Evolutionary conservation across 2,888 invertebrate genomes (phyloP).

Genomic region (Argyresthia albistria): DNA sequence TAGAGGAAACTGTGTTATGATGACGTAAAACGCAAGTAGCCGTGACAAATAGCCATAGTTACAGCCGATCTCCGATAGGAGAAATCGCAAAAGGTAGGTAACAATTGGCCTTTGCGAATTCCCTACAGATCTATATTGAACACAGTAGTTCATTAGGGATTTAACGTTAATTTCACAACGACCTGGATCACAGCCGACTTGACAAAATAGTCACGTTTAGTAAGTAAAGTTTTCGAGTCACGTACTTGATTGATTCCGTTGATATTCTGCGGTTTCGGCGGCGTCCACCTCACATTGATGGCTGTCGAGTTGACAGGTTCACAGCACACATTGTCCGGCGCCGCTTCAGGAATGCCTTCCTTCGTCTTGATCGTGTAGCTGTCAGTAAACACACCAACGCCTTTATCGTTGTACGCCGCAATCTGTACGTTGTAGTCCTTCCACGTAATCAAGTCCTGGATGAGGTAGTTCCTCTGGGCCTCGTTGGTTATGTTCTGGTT

Average conservation of each 20-base stretch:
- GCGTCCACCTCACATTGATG: slow-evolving; percentile 90
- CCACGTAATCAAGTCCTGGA: slow-evolving; percentile 96
- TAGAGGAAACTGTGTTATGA: no score
- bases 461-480: slow-evolving; percentile 90
- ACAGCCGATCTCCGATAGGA: no score
- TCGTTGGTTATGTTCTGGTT: slow-evolving; percentile 93
- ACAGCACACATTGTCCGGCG: slow-evolving; percentile 87
- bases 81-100: no score
- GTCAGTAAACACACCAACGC: slow-evolving; percentile 92
- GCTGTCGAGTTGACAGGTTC: slow-evolving; percentile 90
- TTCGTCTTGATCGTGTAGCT: slow-evolving; percentile 94
- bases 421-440: slow-evolving; percentile 97
- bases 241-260: slow-evolving; percentile 95
- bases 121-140: no score
- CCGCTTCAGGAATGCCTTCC: slow-evolving; percentile 95
- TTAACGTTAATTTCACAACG: no score
- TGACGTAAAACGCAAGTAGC: no score
- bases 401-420: slow-evolving; percentile 97
- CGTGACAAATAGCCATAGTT: no score
- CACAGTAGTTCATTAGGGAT: no score
- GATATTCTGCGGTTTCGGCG: slow-evolving; percentile 97
- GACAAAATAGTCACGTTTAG: no score
- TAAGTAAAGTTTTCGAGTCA: background rate
- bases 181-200: no score
- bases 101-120: no score